These are phyloP conservation scores for Gobiocypris rarus DNA, from an alignment of 2,113 vertebrate genomes.

Conservation along the genomic window DNA sequence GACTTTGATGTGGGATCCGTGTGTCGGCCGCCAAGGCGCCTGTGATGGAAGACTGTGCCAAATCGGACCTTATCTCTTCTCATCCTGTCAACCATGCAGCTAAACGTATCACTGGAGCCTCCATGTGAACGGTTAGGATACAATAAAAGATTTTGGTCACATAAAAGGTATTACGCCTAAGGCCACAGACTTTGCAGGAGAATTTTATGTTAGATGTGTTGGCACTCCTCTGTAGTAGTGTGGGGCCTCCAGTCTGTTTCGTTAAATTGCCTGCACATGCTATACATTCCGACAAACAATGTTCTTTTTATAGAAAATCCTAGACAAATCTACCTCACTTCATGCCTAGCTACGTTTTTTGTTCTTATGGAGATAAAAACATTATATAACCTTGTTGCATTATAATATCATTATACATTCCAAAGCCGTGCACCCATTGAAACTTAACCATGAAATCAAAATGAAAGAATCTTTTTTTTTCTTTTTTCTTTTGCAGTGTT, in stretches of 20 bases:
- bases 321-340: conserved; percentile 31
- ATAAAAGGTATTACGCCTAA: conserved; percentile 60
- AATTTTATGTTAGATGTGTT: conserved; percentile 43
- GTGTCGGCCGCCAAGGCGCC: conserved; percentile 46
- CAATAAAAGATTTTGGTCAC: conserved; percentile 66
- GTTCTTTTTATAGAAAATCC: conserved; percentile 20
- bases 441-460: too few species aligned
- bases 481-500: too few species aligned
- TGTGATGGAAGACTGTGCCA: conserved; percentile 45
- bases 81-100: conserved; percentile 64
- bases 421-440: not conserved
- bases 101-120: conserved; percentile 67
- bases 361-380: not conserved
- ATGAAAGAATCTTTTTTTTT: too few species aligned
- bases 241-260: conserved; percentile 30
- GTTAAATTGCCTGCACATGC: conserved; percentile 42
- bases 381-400: not conserved
- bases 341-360: not conserved
- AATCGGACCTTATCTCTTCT: conserved; percentile 50
- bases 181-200: conserved; percentile 64
- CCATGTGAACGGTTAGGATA: conserved; percentile 69
- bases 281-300: conserved; percentile 5
- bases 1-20: conserved; percentile 59
- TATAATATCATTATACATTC: not conserved
- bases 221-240: not conserved